Evolutionary conservation across 2,113 vertebrate genomes (phyloP), one percentile per base, ranked within the genome.

Genomic region (Pluvianellus socialis): DNA sequence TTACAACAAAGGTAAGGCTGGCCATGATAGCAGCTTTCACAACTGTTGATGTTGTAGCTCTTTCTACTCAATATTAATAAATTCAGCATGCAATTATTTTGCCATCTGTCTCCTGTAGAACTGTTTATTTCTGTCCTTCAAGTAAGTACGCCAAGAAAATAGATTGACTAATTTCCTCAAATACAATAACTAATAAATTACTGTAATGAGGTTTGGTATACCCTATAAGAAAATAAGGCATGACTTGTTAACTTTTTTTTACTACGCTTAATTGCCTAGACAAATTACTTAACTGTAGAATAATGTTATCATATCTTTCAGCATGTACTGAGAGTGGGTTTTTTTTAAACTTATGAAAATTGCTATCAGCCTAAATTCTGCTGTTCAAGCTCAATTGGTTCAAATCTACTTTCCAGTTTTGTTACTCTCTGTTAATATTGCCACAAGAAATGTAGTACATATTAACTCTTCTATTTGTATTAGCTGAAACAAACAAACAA

Each of bases 21-120:
- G 58, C 30, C 79, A 59, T 40, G 75, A 85, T 71, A 92, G n/a
- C n/a, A 81, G 77, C n/a, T 91, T 91, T 91, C 68, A 75, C 55
- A 92, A 90, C 63, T 72, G 63, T 66, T 88, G 52, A 89, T 75
- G 45, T n/a, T 85, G 67, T 75, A 87, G 67, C 26, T 90, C 55
- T 76, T 88, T 91, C 35, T 82, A 38, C 79, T 90, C 65, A 70
- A 58, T 47, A 65, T 85, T 94, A 92, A 94, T 79, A 93, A 92
- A 81, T 90, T 74, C 82, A 86, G 40, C 38, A 59, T 61, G 68
- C 27, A 94, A 92, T 92, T 97, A 96, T 95, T 96, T 93, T 94
- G 68, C 88, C 88, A 92, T 95, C 70, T 97, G 88, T 95, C 67
- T 89, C 67, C 45, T 56, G 38, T 35, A 88, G n/a, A 93, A 44